These are phyloP conservation scores for Teleogryllus occipitalis DNA, from an alignment of 1,140 invertebrate species.

Conservation along the genomic window DNA sequence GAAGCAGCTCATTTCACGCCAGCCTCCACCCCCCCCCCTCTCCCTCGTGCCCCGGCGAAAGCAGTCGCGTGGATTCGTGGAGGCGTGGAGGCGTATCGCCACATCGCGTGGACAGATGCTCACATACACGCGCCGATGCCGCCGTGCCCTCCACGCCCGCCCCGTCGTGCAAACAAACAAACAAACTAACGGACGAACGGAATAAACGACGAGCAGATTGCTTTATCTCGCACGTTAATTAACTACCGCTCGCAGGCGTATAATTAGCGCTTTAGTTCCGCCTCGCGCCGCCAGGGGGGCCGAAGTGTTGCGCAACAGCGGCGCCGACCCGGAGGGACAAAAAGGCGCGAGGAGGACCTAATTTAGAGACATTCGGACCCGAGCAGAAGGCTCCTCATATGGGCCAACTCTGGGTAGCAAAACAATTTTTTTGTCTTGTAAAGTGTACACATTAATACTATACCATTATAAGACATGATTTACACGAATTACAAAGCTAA, in stretches of 20 bases:
- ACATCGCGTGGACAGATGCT: not conserved
- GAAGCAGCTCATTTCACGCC: too few relatives aligned
- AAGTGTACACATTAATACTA: too few relatives aligned
- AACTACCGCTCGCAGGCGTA: not conserved
- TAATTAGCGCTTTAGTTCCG: conserved; percentile 1
- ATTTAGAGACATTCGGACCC: too few relatives aligned
- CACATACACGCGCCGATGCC: not conserved
- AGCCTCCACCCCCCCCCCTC: too few relatives aligned
- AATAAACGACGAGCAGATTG: not conserved
- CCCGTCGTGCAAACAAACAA: not conserved
- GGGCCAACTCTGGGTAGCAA: too few relatives aligned
- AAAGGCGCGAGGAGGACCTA: not conserved
- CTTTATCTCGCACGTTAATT: not conserved
- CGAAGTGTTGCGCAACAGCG: not conserved
- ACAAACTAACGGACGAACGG: not conserved
- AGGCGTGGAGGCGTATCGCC: not conserved
- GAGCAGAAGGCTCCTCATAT: too few relatives aligned
- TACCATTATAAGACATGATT: too few relatives aligned
- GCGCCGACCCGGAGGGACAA: not conserved
- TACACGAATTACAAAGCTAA: too few relatives aligned
- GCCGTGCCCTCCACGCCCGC: too few relatives aligned
- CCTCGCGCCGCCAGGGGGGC: not conserved
- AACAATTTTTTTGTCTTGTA: too few relatives aligned
- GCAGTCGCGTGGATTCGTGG: too few relatives aligned
- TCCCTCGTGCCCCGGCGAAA: too few relatives aligned